Evolutionary conservation across 2,888 invertebrate genomes (phyloP).

Genomic region (Cyrtodaria siliqua): DNA sequence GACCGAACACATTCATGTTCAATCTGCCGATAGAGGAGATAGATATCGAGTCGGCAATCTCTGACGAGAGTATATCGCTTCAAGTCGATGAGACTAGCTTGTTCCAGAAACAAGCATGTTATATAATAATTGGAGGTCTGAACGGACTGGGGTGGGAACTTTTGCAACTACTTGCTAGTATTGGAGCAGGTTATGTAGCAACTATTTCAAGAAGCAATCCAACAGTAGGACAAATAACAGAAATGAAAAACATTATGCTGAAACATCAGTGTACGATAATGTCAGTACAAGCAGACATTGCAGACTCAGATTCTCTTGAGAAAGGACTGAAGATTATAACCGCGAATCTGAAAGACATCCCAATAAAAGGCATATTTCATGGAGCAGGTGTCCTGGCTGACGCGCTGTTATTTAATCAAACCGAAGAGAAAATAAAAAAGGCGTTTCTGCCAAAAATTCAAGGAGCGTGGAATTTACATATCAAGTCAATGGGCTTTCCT

Average conservation of each 20-base stretch:
- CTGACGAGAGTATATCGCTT: too few relatives aligned
- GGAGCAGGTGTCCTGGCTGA: slow-evolving; percentile 72
- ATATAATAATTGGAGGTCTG: slow-evolving; percentile 71
- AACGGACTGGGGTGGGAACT: slow-evolving; percentile 73
- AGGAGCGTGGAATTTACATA: slow-evolving; percentile 76
- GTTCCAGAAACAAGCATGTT: slow-evolving; percentile 50
- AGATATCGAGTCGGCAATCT: too few relatives aligned
- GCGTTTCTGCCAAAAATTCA: slow-evolving; percentile 71
- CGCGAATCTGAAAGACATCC: not conserved
- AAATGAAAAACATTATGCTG: slow-evolving; percentile 42
- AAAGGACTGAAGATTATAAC: slow-evolving; percentile 9
- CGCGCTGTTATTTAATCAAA: slow-evolving; percentile 53
- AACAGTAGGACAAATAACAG: slow-evolving; percentile 32
- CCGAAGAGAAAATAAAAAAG: slow-evolving; percentile 50
- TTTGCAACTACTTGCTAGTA: slow-evolving; percentile 56
- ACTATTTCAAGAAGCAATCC: slow-evolving; percentile 59
- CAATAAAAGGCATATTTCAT: slow-evolving; percentile 72
- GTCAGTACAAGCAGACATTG: slow-evolving; percentile 60
- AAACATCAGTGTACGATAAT: slow-evolving; percentile 48
- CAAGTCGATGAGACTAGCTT: slow-evolving; percentile 2
- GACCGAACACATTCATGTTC: too few relatives aligned
- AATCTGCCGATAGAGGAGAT: too few relatives aligned
- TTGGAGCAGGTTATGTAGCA: slow-evolving; percentile 65
- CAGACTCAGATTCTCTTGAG: slow-evolving; percentile 9
- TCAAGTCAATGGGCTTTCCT: slow-evolving; percentile 43